Base-by-base conservation (phyloP, 2,888 invertebrate species). In the Drosophila multiciliata region DNA sequence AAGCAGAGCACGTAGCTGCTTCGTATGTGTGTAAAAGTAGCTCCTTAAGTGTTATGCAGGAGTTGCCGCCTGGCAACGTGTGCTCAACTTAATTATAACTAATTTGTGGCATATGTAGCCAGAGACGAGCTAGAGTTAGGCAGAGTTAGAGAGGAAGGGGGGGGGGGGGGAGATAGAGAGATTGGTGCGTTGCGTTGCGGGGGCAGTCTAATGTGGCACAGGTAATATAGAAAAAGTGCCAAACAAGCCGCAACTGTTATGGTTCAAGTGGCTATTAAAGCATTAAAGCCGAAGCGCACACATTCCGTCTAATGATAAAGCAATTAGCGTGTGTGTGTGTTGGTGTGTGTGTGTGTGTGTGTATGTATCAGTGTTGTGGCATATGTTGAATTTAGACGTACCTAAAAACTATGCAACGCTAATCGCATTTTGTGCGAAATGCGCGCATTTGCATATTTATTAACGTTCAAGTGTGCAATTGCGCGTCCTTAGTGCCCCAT, bases 11-110 rank as follows among this genome's bases (percentile, higher is more conserved):
- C 83, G 81, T 83, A 78, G 66, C 65, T 66, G 7, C 66, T 36
- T 35, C 35, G 65, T 68, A 29, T 80, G 65, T 80, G 80, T 81
- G 55, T 55, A 79, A 66, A 79, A 65, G 72, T 73, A 78, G 73
- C 75, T 73, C 49, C 83, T 82, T 82, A 82, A 82, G 83, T 80
- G 82, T 80, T 82, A 73, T 73, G 75, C 83, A 75, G 68, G 55
- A 71, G 68, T 64, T 49, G 65, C 53, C 61, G 77, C 66, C 70
- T 67, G 75, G 75, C 74, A 78, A 75, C 83, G 79, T 86, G 83
- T 80, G 83, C 87, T 75, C 76, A 83, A 86, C 85, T 86, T 87
- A 86, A 86, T 86, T 86, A 87, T 87, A 86, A 87, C 85, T 87
- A 85, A 85, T 85, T 85, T 85, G 88, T 57, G 83, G 87, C 85